Percentiles rank a stretch among this genome's conserved stretches.
Evolutionary conservation across 2,888 invertebrate species (phyloP).

Genomic region (Xanthorhoe designata): DNA sequence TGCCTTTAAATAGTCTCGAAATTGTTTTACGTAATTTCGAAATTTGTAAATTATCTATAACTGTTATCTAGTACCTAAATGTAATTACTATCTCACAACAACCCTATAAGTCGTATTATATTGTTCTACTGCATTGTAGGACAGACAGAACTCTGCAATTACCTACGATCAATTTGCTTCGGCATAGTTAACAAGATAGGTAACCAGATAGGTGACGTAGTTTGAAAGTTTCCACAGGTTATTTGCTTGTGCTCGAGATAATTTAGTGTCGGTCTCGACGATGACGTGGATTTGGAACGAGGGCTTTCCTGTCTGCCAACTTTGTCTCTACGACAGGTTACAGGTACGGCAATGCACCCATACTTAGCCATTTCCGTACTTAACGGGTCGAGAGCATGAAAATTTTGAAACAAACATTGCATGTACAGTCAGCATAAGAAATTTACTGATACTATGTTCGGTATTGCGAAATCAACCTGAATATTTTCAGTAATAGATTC

Average conservation of each 20-base stretch:
- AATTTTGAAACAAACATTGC: slow-evolving; percentile 2
- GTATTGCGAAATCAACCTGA: neutral
- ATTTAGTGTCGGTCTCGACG: slow-evolving; percentile 47
- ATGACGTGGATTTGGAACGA: slow-evolving; percentile 52
- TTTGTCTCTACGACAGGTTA: slow-evolving; percentile 50
- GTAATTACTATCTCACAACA: no score
- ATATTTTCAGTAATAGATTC: no score
- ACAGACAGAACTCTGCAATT: no score
- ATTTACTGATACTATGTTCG: neutral
- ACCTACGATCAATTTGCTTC: neutral
- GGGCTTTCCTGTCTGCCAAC: slow-evolving; percentile 57
- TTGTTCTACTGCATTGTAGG: no score
- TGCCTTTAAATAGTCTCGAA: slow-evolving; percentile 9
- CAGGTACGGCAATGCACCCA: slow-evolving; percentile 29
- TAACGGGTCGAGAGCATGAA: slow-evolving; percentile 10
- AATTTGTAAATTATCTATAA: neutral
- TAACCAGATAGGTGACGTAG: slow-evolving; percentile 10
- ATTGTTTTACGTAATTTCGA: neutral
- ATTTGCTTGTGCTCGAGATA: slow-evolving; percentile 48
- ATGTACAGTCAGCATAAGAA: neutral
- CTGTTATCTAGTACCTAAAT: no score
- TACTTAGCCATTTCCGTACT: slow-evolving; percentile 14
- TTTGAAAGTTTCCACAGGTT: slow-evolving; percentile 51
- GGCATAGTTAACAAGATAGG: neutral
- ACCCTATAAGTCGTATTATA: no score